These are phyloP conservation scores for Carduelis carduelis DNA, from an alignment of 2,797 vertebrate genomes.

Conservation along the genomic window DNA sequence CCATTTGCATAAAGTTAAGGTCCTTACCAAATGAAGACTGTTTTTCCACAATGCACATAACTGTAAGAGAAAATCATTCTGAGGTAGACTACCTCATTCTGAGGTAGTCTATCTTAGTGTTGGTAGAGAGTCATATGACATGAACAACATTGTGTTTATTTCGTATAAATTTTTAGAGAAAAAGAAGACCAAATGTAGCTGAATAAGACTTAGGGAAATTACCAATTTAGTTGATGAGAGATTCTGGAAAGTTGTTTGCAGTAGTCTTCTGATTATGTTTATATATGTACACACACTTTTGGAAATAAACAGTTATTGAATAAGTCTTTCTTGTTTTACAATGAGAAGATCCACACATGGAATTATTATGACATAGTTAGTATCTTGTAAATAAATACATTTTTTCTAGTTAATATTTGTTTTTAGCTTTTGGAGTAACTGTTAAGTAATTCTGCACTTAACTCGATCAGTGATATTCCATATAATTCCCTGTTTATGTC, in stretches of 20 bases:
- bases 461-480: background rate
- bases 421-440: background rate
- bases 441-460: background rate
- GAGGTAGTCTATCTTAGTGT: background rate
- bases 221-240: background rate
- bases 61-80: background rate
- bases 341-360: background rate
- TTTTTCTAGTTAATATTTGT: background rate
- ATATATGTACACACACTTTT: background rate
- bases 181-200: background rate
- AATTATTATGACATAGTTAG: background rate
- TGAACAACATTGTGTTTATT: background rate
- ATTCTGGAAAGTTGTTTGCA: background rate
- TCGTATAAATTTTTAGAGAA: background rate
- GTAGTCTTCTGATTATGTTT: background rate
- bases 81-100: background rate
- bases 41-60: background rate
- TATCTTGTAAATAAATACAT: background rate
- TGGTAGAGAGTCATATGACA: background rate
- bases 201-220: background rate
- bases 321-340: background rate
- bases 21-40: background rate
- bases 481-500: background rate
- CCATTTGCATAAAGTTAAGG: background rate
- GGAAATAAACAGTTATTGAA: background rate